phyloP scores from a whole-genome alignment of 2,888 invertebrate genomes.

The Sepioteuthis lessoniana region DNA sequence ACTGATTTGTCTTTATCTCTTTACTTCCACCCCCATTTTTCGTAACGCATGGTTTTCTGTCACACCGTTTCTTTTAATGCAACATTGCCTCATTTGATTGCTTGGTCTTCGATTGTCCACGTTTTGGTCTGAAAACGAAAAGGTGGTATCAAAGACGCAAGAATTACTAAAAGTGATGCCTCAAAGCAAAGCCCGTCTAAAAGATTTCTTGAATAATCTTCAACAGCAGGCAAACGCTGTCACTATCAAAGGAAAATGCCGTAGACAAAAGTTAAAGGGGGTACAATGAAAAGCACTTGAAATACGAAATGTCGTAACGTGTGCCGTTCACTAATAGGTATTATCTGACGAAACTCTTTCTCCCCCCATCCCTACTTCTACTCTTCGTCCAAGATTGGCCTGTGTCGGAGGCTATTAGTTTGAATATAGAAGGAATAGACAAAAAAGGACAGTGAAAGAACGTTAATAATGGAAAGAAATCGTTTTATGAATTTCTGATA shows the following conservation, averaged over 20 bases:
- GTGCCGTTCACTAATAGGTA: background rate
- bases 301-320: background rate
- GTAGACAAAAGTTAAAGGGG: conserved; percentile 7
- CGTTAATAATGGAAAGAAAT: too few relatives aligned
- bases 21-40: background rate
- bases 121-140: background rate
- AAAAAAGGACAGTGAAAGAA: background rate
- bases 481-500: too few relatives aligned
- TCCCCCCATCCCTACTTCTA: background rate
- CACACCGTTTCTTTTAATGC: background rate
- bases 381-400: background rate
- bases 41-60: background rate
- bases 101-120: background rate
- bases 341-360: background rate
- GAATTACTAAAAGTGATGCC: conserved; percentile 9
- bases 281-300: background rate
- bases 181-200: conserved; percentile 5
- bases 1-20: background rate
- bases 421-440: background rate
- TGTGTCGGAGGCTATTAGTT: background rate
- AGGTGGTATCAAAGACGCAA: background rate
- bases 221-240: background rate
- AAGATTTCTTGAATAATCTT: background rate
- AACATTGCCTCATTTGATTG: background rate
- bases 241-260: background rate